phyloP scores from a whole-genome alignment of 2,888 invertebrate species.

The Strigamia maritima region DNA sequence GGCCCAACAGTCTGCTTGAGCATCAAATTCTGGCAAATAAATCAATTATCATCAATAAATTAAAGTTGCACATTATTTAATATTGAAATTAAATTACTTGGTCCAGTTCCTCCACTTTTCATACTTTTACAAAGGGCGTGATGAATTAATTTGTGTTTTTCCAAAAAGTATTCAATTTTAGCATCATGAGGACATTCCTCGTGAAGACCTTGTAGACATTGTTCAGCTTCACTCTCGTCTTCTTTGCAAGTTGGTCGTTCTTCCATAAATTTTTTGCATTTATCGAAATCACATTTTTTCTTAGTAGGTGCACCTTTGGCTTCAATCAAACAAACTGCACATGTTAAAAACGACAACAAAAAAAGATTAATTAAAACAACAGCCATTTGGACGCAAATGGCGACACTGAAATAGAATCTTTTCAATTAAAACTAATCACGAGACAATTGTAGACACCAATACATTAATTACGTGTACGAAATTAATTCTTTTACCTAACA shows the following conservation, averaged over 20 bases:
- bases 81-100: neutral
- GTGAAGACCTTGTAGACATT: neutral
- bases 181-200: neutral
- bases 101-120: neutral
- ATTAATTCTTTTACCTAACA: no score
- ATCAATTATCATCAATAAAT: no score
- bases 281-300: neutral
- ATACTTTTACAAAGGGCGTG: neutral
- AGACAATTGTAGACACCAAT: no score
- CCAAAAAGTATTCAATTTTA: neutral
- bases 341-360: neutral
- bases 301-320: neutral
- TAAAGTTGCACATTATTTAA: no score
- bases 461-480: no score
- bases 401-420: no score
- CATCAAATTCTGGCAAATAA: neutral
- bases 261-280: neutral
- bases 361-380: no score
- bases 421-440: no score
- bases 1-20: neutral
- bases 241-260: neutral
- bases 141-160: neutral
- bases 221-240: neutral
- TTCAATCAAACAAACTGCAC: neutral
- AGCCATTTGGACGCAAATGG: no score